phyloP scores from a whole-genome alignment of 2,113 vertebrate species.

The Archilochus colubris region DNA sequence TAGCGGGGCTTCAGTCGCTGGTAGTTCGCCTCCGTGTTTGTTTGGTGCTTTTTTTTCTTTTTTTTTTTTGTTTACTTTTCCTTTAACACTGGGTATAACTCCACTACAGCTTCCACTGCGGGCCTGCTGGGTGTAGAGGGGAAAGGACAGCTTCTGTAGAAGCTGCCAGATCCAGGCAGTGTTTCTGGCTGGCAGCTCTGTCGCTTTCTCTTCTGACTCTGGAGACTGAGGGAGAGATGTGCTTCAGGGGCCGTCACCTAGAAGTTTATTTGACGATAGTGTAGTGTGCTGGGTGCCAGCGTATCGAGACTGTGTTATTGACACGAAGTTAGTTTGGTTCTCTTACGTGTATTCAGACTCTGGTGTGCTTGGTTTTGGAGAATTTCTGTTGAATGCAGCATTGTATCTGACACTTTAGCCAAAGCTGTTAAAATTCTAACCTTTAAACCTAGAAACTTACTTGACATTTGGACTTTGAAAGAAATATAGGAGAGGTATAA shows the following conservation, averaged over 20 bases:
- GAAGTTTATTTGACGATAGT: background rate
- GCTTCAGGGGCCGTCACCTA: background rate
- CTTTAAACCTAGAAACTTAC: constrained; percentile 8
- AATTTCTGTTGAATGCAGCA: background rate
- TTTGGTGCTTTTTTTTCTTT: too few relatives aligned
- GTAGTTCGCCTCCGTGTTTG: background rate
- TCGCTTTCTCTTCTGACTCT: background rate
- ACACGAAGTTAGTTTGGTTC: background rate
- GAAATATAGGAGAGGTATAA: background rate
- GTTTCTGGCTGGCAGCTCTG: background rate
- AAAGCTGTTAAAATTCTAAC: background rate
- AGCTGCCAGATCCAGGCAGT: background rate
- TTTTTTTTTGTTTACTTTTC: background rate
- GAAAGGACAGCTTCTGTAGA: background rate
- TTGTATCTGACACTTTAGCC: fast-evolving
- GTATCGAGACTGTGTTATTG: background rate
- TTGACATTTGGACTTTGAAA: background rate
- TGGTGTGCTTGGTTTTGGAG: background rate
- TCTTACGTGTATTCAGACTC: background rate
- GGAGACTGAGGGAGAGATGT: background rate
- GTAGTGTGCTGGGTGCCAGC: background rate
- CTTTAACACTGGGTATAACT: background rate
- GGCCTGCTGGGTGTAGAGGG: too few relatives aligned
- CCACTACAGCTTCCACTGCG: background rate
- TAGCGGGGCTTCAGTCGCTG: background rate